These are phyloP conservation scores for Hipparchia sbordonii DNA, from an alignment of 2,888 invertebrate species.

Conservation along the genomic window DNA sequence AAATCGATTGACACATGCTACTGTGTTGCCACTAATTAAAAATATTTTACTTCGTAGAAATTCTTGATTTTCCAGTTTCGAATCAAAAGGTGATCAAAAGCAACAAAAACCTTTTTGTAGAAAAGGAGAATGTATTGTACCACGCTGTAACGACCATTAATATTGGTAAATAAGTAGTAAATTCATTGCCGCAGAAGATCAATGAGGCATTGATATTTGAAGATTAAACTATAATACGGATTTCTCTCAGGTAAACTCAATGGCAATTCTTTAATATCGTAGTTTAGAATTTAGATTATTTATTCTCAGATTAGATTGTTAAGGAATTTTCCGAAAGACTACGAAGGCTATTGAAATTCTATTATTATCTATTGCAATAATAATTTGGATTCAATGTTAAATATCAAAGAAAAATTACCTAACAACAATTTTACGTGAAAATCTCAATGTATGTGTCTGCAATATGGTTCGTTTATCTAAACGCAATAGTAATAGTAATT, in stretches of 20 bases:
- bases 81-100: neutral
- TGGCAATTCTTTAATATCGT: neutral
- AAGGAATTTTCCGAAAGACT: too few relatives aligned
- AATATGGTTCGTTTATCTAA: neutral
- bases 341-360: too few relatives aligned
- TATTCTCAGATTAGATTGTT: too few relatives aligned
- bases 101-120: neutral
- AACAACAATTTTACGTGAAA: neutral
- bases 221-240: neutral
- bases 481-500: neutral
- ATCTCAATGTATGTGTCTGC: too few relatives aligned
- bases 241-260: neutral
- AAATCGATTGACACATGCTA: neutral
- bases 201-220: neutral
- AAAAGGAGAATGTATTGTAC: neutral
- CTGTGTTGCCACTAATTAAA: neutral
- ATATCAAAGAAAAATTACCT: too few relatives aligned
- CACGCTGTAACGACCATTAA: neutral
- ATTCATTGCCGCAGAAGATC: neutral
- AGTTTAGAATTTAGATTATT: too few relatives aligned
- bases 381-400: too few relatives aligned
- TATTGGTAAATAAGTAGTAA: too few relatives aligned
- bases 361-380: too few relatives aligned
- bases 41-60: neutral
- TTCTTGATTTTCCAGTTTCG: neutral